Conservation (phyloP, 2,888 invertebrate species). For the Acrobasis suavella region DNA sequence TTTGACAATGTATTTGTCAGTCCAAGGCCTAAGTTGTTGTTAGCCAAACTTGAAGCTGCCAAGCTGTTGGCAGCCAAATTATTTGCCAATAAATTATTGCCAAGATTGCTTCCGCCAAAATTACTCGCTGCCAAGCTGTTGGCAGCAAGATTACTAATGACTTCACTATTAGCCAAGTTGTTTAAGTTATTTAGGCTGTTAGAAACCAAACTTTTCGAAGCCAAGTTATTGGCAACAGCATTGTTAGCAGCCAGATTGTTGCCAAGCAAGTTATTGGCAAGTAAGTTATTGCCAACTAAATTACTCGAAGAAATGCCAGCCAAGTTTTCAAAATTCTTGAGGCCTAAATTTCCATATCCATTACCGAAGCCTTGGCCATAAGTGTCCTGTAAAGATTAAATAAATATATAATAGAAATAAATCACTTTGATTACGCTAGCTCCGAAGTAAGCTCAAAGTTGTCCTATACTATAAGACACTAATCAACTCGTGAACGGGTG, state of each 20-base stretch:
- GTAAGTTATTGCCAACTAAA: slow-evolving; percentile 28
- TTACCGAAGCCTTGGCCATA: slow-evolving; percentile 4
- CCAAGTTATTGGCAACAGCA: slow-evolving; percentile 29
- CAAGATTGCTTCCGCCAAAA: background rate
- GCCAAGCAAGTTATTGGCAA: slow-evolving; percentile 23
- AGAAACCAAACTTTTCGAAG: slow-evolving; percentile 29
- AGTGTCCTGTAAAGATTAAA: slow-evolving; percentile 4
- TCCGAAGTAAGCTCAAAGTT: no score
- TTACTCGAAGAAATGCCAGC: slow-evolving; percentile 22
- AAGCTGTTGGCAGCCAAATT: slow-evolving; percentile 14
- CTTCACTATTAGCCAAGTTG: slow-evolving; percentile 10
- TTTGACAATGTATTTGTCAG: slow-evolving; percentile 6
- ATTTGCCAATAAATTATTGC: slow-evolving; percentile 7
- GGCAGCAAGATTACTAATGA: slow-evolving; percentile 6
- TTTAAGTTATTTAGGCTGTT: slow-evolving; percentile 27
- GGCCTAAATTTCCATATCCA: background rate
- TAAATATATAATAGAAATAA: background rate
- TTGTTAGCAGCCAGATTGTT: slow-evolving; percentile 27
- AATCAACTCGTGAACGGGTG: no score
- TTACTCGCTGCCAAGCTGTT: slow-evolving; percentile 1
- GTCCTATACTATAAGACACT: no score
- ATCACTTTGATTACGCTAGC: background rate
- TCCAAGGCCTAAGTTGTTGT: slow-evolving; percentile 2
- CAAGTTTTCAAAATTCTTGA: slow-evolving; percentile 8
- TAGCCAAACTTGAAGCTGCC: slow-evolving; percentile 5